phyloP scores from a whole-genome alignment of 2,113 vertebrate genomes.

The Brachyistius frenatus region DNA sequence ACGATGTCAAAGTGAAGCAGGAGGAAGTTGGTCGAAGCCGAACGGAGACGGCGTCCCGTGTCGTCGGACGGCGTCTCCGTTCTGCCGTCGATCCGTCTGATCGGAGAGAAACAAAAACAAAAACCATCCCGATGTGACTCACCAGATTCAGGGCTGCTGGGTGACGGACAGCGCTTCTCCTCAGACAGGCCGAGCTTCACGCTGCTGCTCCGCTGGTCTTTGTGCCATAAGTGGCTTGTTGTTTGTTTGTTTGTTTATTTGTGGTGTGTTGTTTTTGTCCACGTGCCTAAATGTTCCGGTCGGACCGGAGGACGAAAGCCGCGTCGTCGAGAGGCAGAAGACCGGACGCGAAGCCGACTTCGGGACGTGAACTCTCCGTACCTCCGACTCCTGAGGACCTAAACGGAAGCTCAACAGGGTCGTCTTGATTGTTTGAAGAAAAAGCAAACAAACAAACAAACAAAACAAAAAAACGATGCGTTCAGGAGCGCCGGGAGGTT shows the following conservation, averaged over 20 bases:
- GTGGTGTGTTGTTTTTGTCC: conserved; percentile 35
- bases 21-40: too few relatives aligned
- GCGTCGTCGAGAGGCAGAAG: background rate
- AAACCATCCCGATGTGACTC: too few relatives aligned
- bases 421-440: background rate
- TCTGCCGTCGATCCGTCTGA: too few relatives aligned
- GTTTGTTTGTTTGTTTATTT: conserved; percentile 1
- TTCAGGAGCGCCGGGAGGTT: conserved; percentile 29
- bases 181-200: conserved; percentile 8
- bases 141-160: conserved; percentile 41
- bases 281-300: conserved; percentile 62
- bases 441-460: too few relatives aligned
- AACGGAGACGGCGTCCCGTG: too few relatives aligned
- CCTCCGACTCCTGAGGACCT: conserved; percentile 24
- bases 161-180: background rate
- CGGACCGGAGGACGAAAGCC: conserved; percentile 2
- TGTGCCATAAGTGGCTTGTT: conserved; percentile 68
- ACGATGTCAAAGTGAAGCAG: too few relatives aligned
- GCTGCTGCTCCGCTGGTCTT: conserved; percentile 42
- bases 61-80: too few relatives aligned
- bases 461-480: background rate
- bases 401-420: background rate
- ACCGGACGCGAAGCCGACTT: background rate
- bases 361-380: conserved; percentile 30
- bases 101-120: too few relatives aligned